Evolutionary conservation across 2,888 invertebrate species (phyloP), one percentile per base, ranked within the genome.

Genomic region (Luperina testacea): DNA sequence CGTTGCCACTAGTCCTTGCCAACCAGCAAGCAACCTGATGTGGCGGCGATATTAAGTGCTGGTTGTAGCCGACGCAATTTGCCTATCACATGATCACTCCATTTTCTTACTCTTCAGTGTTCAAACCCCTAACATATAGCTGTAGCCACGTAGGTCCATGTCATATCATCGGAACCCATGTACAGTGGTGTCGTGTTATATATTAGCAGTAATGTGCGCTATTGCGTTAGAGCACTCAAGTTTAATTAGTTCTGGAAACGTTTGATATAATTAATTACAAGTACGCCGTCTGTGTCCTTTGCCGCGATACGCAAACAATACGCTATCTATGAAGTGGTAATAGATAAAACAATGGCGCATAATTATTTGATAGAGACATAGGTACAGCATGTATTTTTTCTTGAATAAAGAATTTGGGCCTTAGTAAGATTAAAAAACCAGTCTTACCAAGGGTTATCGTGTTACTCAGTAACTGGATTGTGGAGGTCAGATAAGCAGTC

Each of bases 161-260:
- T 61, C 71, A 48, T 77, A 78, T 78, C 68, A 78, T 83, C 51
- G 48, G 68, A 48, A 68, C 72, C 69, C 71, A 73, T 80, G 69
- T 82, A 76, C 45, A 68, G 67, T 57, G 76, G 57, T 76, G 79
- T 76, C 65, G 79, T 51, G 76, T 77, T 64, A 77, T 64, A 72
- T 84, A 82, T 63, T 32, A 77, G 57, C 51, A 77, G 69, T 76
- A 75, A 75, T 81, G 38, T 78, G 38, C 20, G 51, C 48, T 71
- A 65, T 68, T 65, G 65, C 73, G 61, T 53, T 61, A 71, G 65
- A 84, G 84, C 87, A 87, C 86, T 87, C 64, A 71, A 75, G 68
- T 83, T 80, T 72, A 82, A 85, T 85, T 84, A 87, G 65, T 72
- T 68, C 70, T 74, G 75, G 74, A 83, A 86, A 78, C 78, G 75